Conservation (phyloP, 2,797 vertebrate species). For the Rhabdophis nuchalis region DNA sequence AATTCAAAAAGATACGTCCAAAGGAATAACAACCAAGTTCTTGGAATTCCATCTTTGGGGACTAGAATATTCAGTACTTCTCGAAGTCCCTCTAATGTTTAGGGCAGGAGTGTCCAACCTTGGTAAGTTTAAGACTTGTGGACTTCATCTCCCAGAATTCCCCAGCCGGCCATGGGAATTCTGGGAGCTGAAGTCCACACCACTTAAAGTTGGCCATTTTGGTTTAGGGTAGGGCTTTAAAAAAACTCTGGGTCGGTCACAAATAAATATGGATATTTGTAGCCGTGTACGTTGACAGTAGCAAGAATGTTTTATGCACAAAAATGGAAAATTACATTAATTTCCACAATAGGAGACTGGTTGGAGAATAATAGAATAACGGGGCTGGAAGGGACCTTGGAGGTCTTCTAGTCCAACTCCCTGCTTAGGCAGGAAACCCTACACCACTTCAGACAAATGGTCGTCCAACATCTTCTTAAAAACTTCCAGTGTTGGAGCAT, state of each 20-base stretch:
- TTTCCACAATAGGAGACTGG: background rate
- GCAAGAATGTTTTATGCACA: background rate
- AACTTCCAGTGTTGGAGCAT: background rate
- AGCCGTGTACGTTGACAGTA: background rate
- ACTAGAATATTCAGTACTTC: background rate
- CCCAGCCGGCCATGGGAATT: background rate
- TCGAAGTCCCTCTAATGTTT: conserved; percentile 26
- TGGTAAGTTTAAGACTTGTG: conserved; percentile 15
- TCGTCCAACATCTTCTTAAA: background rate
- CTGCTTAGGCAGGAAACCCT: background rate
- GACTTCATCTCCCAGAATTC: conserved; percentile 59
- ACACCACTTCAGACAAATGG: background rate
- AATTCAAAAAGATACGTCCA: no score
- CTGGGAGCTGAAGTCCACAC: background rate
- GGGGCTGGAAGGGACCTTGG: background rate
- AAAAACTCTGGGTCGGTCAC: accelerated
- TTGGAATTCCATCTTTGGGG: accelerated
- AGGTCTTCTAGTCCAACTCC: background rate
- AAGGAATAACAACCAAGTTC: background rate
- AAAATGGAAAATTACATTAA: background rate
- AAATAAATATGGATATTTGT: background rate
- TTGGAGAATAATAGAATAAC: background rate
- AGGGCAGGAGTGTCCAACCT: background rate
- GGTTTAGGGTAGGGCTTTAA: background rate
- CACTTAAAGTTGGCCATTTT: background rate